Conservation (phyloP, 2,797 vertebrate genomes). For the Oreochromis grahami region DNA sequence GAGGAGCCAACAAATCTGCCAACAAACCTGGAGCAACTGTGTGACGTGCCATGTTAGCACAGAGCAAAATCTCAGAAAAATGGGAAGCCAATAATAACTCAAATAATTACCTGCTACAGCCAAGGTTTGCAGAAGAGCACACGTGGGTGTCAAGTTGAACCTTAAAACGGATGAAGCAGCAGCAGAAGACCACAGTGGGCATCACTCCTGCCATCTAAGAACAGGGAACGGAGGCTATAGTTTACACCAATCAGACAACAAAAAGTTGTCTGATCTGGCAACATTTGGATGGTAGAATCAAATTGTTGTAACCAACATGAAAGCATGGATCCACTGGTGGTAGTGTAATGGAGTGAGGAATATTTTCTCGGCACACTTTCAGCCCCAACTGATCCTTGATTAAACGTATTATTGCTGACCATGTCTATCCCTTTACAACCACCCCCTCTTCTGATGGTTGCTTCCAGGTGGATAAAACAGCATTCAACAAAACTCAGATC, state of each 20-base stretch:
- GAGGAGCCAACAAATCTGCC: not conserved
- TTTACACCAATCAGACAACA: not conserved
- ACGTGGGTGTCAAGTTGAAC: not conserved
- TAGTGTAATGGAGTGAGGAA: not conserved
- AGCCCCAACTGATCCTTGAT: not conserved
- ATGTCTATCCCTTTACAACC: not conserved
- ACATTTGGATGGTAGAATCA: not conserved
- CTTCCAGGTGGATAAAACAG: not conserved
- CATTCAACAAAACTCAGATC: not conserved
- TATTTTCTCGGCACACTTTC: not conserved
- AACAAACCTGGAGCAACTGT: not conserved
- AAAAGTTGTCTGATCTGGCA: not conserved
- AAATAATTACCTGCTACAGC: not conserved
- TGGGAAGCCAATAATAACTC: not conserved
- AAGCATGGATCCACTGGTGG: not conserved
- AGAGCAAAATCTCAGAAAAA: not conserved
- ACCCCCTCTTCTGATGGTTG: not conserved
- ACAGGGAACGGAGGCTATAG: not conserved
- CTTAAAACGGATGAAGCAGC: not conserved
- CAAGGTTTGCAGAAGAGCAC: not conserved
- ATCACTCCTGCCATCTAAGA: fast-evolving
- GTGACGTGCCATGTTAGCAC: not conserved
- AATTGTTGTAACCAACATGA: not conserved
- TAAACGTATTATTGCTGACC: not conserved
- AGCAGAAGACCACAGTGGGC: not conserved